Evolutionary conservation across 2,797 vertebrate genomes (phyloP).

Genomic region (Galago senegalensis): DNA sequence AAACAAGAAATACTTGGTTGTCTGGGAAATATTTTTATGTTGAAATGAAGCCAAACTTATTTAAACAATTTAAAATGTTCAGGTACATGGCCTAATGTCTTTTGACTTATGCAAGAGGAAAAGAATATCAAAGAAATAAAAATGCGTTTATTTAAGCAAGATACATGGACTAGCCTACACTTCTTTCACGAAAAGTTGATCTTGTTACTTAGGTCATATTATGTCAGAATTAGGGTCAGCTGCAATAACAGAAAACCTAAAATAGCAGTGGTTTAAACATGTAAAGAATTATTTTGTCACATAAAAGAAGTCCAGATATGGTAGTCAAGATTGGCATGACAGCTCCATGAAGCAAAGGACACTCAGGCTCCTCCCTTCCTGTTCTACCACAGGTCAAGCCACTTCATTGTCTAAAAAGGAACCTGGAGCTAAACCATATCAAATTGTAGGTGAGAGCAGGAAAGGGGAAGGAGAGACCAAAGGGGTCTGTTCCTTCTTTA

Average conservation of each 20-base stretch:
- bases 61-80: neutral
- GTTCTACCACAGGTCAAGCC: neutral
- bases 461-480: neutral
- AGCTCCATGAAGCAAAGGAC: neutral
- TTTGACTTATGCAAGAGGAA: neutral
- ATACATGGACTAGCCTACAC: neutral
- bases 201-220: neutral
- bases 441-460: neutral
- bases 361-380: neutral
- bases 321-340: neutral
- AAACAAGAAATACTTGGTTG: neutral
- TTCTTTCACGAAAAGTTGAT: neutral
- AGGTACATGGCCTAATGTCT: neutral
- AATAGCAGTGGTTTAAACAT: neutral
- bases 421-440: neutral
- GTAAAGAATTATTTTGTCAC: neutral
- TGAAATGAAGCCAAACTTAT: slow-evolving; percentile 26
- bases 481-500: neutral
- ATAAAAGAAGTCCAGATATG: neutral
- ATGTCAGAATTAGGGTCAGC: neutral
- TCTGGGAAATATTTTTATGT: neutral
- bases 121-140: neutral
- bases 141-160: slow-evolving; percentile 34
- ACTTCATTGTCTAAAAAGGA: neutral
- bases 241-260: neutral